These are phyloP conservation scores for Nycticryphes semicollaris DNA, from an alignment of 2,113 vertebrate genomes.

Conservation along the genomic window DNA sequence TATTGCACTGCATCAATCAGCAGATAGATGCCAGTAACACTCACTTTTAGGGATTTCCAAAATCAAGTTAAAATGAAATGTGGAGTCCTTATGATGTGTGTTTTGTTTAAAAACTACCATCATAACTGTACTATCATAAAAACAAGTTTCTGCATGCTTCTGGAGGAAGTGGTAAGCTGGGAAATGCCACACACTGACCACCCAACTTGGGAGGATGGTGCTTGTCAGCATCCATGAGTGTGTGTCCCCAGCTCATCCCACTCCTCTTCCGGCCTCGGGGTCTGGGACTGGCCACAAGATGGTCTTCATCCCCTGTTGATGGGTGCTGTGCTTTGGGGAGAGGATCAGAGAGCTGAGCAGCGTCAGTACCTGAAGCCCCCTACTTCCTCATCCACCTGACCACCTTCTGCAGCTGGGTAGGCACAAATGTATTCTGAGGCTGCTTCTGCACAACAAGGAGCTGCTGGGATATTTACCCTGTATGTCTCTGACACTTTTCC, in stretches of 20 bases:
- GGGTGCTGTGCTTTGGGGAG: neutral
- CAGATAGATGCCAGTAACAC: neutral
- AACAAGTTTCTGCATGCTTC: neutral
- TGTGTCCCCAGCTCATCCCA: neutral
- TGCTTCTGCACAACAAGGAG: neutral
- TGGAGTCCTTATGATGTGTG: neutral
- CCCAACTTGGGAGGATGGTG: neutral
- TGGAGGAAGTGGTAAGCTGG: constrained; percentile 29
- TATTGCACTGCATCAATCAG: neutral
- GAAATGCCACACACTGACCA: neutral
- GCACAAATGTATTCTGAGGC: neutral
- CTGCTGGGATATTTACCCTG: neutral
- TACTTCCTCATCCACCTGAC: neutral
- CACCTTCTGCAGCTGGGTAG: neutral
- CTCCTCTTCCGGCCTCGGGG: neutral
- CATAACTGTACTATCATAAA: neutral
- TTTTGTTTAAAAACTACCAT: neutral
- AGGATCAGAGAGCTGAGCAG: neutral
- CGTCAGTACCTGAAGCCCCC: no score
- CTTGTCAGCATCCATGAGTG: neutral
- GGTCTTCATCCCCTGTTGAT: rapidly evolving
- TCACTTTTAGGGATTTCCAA: neutral
- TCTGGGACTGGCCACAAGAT: rapidly evolving
- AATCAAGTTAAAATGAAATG: neutral
- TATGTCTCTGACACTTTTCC: neutral